These are phyloP conservation scores for Sebastes aleutianus DNA, from an alignment of 2,797 vertebrate species.

Conservation along the genomic window DNA sequence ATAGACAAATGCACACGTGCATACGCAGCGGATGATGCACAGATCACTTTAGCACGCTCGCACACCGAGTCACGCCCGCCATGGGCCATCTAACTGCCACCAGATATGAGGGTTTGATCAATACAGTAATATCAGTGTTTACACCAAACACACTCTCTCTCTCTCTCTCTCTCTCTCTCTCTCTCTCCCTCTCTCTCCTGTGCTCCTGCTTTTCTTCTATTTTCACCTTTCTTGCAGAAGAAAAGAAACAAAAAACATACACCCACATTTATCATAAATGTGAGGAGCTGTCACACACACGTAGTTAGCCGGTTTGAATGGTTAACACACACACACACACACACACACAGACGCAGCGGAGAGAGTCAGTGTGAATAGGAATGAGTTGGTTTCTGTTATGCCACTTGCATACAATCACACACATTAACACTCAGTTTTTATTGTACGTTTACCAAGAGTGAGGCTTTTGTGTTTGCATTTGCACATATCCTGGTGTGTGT, in stretches of 20 bases:
- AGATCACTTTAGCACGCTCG: conserved; percentile 48
- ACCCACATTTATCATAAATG: conserved; percentile 34
- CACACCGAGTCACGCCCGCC: conserved; percentile 31
- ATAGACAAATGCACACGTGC: conserved; percentile 20
- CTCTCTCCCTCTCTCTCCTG: neutral
- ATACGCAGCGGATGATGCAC: conserved; percentile 46
- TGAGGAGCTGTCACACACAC: conserved; percentile 7
- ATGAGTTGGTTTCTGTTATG: conserved; percentile 33
- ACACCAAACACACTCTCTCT: conserved; percentile 15
- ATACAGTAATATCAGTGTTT: conserved; percentile 73
- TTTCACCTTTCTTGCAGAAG: conserved; percentile 15
- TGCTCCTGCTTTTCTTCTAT: conserved; percentile 17
- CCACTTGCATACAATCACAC: conserved; percentile 36
- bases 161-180: neutral
- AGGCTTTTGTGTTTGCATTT: conserved; percentile 27
- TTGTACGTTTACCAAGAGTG: conserved; percentile 20
- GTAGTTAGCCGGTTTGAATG: conserved; percentile 15
- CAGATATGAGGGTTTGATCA: conserved; percentile 70
- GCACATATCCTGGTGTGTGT: conserved; percentile 4
- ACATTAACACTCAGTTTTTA: conserved; percentile 32
- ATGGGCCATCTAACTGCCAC: conserved; percentile 59
- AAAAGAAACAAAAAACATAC: neutral
- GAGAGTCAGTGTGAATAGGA: conserved; percentile 41
- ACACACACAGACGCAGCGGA: neutral
- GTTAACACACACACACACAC: neutral